A percentile compares a stretch with the other conserved stretches of the same genome.
Evolutionary conservation across 1,140 invertebrate species (phyloP).

Genomic region (Heliconius eleuchia): DNA sequence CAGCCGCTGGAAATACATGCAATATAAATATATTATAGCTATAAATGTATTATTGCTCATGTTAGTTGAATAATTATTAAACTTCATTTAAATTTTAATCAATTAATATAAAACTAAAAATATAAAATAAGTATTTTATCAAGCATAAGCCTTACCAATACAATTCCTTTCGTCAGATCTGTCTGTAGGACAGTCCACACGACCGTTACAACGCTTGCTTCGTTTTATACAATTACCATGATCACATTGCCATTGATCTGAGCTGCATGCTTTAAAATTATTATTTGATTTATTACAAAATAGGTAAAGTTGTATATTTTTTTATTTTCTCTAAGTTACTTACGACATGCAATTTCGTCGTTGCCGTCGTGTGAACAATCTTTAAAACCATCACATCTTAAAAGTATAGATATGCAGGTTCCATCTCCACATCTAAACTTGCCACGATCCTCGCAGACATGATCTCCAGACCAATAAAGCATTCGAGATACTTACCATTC

Average conservation of each 20-base stretch:
- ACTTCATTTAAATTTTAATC: neutral
- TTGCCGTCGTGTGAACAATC: conserved; percentile 83
- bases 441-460: conserved; percentile 66
- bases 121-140: neutral
- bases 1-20: conserved; percentile 67
- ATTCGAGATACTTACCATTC: conserved; percentile 64
- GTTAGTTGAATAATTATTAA: neutral
- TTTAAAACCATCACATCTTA: conserved; percentile 80
- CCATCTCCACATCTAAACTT: conserved; percentile 83
- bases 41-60: neutral
- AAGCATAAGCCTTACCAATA: conserved; percentile 74
- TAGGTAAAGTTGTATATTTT: conserved; percentile 19
- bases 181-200: conserved; percentile 85
- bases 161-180: conserved; percentile 88
- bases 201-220: conserved; percentile 84
- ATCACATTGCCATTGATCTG: conserved; percentile 84
- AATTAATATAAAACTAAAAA: neutral
- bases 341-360: conserved; percentile 83
- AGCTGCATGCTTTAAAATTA: conserved; percentile 79
- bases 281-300: conserved; percentile 33
- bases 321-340: conserved; percentile 50
- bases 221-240: conserved; percentile 84
- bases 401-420: conserved; percentile 86
- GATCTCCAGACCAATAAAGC: conserved; percentile 62
- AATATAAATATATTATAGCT: conserved; percentile 14